These are phyloP conservation scores for Ctena decussata DNA, from an alignment of 2,888 invertebrate species.

Conservation along the genomic window DNA sequence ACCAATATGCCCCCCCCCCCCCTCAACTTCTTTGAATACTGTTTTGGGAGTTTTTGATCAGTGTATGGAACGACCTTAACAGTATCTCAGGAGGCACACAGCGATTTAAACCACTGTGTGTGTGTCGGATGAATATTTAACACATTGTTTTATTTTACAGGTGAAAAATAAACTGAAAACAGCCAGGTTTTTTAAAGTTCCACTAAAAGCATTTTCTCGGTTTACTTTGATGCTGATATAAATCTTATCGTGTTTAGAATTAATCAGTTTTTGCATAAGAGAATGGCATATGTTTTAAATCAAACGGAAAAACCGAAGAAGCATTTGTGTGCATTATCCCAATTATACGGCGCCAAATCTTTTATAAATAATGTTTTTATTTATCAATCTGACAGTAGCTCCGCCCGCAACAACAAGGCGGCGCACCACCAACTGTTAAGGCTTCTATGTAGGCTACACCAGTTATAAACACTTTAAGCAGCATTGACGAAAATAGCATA, in stretches of 20 bases:
- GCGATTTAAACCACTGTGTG: no score
- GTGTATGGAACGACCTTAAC: no score
- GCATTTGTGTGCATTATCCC: conserved; percentile 14
- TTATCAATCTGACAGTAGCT: neutral
- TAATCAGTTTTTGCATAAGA: neutral
- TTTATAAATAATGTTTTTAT: conserved; percentile 14
- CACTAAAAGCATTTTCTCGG: neutral
- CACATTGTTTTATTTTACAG: no score
- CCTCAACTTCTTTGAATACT: no score
- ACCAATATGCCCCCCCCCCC: no score
- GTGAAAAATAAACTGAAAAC: neutral
- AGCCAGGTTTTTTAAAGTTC: neutral
- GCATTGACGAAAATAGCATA: no score
- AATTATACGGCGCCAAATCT: conserved; percentile 7
- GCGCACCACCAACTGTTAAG: neutral
- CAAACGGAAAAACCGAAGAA: neutral
- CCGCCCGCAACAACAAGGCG: neutral
- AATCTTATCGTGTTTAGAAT: neutral
- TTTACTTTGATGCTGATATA: neutral
- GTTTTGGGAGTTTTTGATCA: no score
- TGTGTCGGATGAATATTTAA: no score
- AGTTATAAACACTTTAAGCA: no score
- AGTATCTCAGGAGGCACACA: no score
- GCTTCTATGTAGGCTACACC: neutral
- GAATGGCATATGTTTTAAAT: conserved; percentile 17